Conservation (phyloP, 2,113 vertebrate species). For the Leptobrachium ailaonicum region DNA sequence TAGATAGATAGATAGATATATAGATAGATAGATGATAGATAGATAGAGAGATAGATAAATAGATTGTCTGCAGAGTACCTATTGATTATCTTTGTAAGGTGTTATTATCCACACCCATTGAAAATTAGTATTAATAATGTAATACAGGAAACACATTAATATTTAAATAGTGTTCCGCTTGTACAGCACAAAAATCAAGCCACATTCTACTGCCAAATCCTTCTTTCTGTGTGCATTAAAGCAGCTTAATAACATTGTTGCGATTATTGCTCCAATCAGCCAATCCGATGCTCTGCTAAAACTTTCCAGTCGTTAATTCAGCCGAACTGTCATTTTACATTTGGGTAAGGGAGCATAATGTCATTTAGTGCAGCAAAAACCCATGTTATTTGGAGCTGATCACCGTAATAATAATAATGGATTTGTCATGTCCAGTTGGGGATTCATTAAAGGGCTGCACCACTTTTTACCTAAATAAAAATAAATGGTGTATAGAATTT, state of each 20-base stretch:
- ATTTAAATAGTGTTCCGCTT: conserved; percentile 68
- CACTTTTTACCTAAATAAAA: too few relatives aligned
- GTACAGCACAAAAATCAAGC: conserved; percentile 57
- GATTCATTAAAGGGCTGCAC: too few relatives aligned
- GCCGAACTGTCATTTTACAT: conserved; percentile 38
- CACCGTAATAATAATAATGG: too few relatives aligned
- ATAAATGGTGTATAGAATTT: too few relatives aligned
- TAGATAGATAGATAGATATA: too few relatives aligned
- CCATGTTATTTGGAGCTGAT: too few relatives aligned
- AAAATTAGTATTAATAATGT: conserved; percentile 76
- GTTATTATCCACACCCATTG: conserved; percentile 32
- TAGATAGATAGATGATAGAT: neutral
- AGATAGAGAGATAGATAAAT: neutral
- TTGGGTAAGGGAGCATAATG: neutral
- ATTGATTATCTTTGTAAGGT: too few relatives aligned
- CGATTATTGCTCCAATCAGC: too few relatives aligned
- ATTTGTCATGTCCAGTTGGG: too few relatives aligned
- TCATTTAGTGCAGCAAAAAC: neutral
- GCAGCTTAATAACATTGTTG: conserved; percentile 56
- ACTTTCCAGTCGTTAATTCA: too few relatives aligned
- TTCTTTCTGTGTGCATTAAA: conserved; percentile 59
- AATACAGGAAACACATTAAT: conserved; percentile 68
- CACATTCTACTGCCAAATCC: conserved; percentile 51
- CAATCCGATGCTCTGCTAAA: too few relatives aligned
- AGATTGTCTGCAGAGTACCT: neutral